Conservation (phyloP, 2,113 vertebrate species). For the Azemiops feae region DNA sequence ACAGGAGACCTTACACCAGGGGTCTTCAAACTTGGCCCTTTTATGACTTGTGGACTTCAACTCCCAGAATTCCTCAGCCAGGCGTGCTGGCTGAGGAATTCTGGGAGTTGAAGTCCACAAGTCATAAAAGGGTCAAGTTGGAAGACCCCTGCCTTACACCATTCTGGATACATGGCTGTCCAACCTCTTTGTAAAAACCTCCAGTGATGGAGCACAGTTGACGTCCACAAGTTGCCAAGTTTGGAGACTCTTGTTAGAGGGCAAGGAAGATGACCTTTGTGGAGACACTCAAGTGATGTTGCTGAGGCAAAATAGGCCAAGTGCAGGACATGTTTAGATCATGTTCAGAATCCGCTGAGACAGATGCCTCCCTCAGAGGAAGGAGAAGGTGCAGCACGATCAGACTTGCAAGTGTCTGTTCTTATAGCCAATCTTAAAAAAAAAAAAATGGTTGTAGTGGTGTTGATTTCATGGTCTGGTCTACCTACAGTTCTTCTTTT, state of each 20-base stretch:
- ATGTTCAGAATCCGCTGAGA: neutral
- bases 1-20: no score
- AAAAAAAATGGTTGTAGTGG: neutral
- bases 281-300: neutral
- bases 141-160: neutral
- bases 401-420: neutral
- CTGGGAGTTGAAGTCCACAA: no score
- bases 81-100: no score
- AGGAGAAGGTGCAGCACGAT: neutral
- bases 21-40: no score
- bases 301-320: neutral
- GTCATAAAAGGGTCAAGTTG: no score
- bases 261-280: neutral
- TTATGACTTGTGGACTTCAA: no score
- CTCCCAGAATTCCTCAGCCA: no score
- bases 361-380: neutral
- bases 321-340: neutral
- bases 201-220: neutral
- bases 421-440: neutral
- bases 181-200: neutral
- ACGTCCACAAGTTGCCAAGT: neutral
- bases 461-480: neutral
- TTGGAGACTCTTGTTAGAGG: neutral
- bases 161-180: neutral
- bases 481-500: neutral